phyloP scores from a whole-genome alignment of 1,140 invertebrate species.

The Conus betulinus region DNA sequence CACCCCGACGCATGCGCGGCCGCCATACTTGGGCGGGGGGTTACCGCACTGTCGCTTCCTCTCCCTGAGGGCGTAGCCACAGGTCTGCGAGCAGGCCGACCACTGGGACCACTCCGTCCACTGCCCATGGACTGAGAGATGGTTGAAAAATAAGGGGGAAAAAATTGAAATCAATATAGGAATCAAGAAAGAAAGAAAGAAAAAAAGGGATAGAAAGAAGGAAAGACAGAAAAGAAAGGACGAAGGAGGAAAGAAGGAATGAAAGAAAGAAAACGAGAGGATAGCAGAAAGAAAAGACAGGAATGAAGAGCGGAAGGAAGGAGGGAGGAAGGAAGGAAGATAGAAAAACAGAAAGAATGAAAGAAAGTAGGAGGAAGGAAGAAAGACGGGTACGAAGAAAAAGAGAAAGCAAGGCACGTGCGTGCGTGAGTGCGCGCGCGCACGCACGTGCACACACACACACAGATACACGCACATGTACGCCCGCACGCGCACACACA shows the following conservation, averaged over 20 bases:
- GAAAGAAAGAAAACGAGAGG: no score
- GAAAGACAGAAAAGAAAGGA: neutral
- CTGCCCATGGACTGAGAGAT: constrained; percentile 65
- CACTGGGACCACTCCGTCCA: constrained; percentile 73
- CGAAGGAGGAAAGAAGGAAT: neutral
- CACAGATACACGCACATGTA: no score
- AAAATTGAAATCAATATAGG: neutral
- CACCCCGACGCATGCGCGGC: constrained; percentile 64
- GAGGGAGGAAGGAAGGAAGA: no score
- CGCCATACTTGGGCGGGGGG: constrained; percentile 71
- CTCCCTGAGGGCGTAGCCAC: constrained; percentile 61
- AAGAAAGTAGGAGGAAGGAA: no score
- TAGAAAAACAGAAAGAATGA: no score
- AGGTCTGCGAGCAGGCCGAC: constrained; percentile 70
- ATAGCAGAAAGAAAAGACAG: no score
- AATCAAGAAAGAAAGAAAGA: neutral
- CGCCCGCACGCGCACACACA: no score
- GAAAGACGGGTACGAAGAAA: no score
- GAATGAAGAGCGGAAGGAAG: no score
- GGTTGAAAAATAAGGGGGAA: neutral
- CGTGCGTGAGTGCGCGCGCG: no score
- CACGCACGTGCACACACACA: no score
- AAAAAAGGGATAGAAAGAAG: neutral
- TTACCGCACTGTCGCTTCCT: constrained; percentile 69
- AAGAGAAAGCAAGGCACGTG: no score